phyloP scores from a whole-genome alignment of 2,113 vertebrate genomes.

The Isurus oxyrinchus region DNA sequence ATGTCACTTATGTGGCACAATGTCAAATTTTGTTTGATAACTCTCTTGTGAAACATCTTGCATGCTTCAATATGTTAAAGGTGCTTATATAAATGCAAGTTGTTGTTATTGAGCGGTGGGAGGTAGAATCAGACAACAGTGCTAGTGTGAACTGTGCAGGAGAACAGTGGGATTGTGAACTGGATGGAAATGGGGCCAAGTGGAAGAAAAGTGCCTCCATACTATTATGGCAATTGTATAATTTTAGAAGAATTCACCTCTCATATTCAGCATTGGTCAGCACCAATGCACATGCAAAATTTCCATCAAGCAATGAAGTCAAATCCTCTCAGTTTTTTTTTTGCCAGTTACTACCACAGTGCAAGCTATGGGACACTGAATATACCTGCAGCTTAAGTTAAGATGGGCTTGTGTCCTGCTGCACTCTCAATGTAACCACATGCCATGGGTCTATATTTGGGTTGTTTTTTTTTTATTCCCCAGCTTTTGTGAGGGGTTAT shows the following conservation, averaged over 20 bases:
- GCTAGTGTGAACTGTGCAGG: background rate
- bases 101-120: background rate
- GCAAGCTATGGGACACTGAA: background rate
- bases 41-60: too few species aligned
- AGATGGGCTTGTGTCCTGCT: background rate
- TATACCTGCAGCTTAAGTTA: background rate
- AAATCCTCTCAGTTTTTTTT: background rate
- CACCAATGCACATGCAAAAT: background rate
- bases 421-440: background rate
- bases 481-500: background rate
- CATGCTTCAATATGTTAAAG: too few species aligned
- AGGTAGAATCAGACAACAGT: background rate
- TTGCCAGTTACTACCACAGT: background rate
- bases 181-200: background rate
- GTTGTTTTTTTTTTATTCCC: background rate
- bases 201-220: background rate
- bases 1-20: too few species aligned
- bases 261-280: background rate
- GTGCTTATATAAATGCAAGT: too few species aligned
- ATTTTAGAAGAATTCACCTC: background rate
- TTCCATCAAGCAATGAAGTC: background rate
- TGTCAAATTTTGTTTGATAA: too few species aligned
- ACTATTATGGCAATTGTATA: background rate
- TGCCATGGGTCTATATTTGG: background rate
- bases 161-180: background rate